phyloP scores from a whole-genome alignment of 2,888 invertebrate species.

The Stenotaenia linearis region DNA sequence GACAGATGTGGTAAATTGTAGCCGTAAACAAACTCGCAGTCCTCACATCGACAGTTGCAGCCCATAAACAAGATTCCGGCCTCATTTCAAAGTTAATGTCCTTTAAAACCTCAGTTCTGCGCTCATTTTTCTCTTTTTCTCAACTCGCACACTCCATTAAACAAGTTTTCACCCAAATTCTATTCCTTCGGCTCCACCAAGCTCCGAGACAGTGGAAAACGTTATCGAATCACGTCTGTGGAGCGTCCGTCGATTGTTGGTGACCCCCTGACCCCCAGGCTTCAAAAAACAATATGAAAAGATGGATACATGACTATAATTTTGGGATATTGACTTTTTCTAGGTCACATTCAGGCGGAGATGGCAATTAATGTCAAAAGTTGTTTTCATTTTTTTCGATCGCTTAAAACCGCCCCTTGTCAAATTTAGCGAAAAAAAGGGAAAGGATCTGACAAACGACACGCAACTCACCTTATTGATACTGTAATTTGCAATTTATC shows the following conservation, averaged over 20 bases:
- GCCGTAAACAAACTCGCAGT: background rate
- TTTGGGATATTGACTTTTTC: background rate
- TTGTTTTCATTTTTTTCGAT: background rate
- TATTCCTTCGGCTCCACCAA: background rate
- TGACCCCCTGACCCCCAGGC: background rate
- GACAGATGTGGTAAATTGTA: conserved; percentile 20
- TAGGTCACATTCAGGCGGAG: background rate
- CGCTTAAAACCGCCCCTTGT: background rate
- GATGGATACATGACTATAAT: conserved; percentile 14
- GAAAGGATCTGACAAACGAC: too few relatives aligned
- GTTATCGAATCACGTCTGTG: conserved; percentile 8
- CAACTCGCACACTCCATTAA: background rate
- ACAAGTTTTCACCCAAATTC: conserved; percentile 19
- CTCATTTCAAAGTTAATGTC: conserved; percentile 20
- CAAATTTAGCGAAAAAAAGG: background rate
- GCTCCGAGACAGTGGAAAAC: background rate
- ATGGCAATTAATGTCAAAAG: conserved; percentile 7
- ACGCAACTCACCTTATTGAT: background rate
- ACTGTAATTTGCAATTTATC: background rate
- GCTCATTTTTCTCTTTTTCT: background rate
- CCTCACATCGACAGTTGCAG: conserved; percentile 20
- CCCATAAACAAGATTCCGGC: background rate
- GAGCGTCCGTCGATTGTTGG: too few relatives aligned
- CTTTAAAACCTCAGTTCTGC: background rate
- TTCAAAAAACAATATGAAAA: background rate